A percentile compares a stretch with the other conserved stretches of the same genome.
Evolutionary conservation across 2,888 invertebrate genomes (phyloP).

Genomic region (Meghimatium bilineatum): DNA sequence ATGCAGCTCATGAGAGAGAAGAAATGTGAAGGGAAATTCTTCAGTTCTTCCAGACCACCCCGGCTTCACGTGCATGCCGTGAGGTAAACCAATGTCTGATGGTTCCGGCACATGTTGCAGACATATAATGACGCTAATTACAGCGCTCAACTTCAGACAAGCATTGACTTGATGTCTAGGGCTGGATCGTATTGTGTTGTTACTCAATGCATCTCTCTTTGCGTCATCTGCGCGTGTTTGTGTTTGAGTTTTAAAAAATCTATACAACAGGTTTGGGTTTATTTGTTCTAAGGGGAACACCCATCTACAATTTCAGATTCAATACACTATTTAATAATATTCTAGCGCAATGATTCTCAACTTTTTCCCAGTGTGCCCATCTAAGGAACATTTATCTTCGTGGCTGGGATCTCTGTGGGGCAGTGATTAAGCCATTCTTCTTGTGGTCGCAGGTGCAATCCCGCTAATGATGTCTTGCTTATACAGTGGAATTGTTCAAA

Average conservation of each 20-base stretch:
- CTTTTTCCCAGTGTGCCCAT: too few relatives aligned
- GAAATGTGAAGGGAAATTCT: background rate
- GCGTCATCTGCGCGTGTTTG: background rate
- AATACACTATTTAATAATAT: too few relatives aligned
- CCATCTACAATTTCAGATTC: constrained; percentile 24
- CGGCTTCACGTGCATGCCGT: background rate
- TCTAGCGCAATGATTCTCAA: too few relatives aligned
- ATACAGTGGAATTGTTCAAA: too few relatives aligned
- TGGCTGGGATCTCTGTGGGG: too few relatives aligned
- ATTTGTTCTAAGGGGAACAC: constrained; percentile 27
- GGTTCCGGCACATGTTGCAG: background rate
- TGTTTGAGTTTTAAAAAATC: constrained; percentile 15
- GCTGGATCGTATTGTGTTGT: constrained; percentile 3
- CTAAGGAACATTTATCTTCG: too few relatives aligned
- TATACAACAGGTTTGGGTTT: background rate
- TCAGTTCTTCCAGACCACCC: background rate
- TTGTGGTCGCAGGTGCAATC: too few relatives aligned
- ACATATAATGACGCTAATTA: constrained; percentile 18
- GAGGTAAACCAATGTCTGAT: constrained; percentile 3
- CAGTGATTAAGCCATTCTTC: too few relatives aligned
- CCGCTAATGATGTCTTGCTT: too few relatives aligned
- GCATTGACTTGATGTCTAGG: background rate
- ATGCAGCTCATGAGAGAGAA: background rate
- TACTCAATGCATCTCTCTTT: constrained; percentile 18
- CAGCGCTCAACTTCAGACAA: constrained; percentile 11